phyloP scores from a whole-genome alignment of 2,797 vertebrate species.

The Linurgus olivaceus region DNA sequence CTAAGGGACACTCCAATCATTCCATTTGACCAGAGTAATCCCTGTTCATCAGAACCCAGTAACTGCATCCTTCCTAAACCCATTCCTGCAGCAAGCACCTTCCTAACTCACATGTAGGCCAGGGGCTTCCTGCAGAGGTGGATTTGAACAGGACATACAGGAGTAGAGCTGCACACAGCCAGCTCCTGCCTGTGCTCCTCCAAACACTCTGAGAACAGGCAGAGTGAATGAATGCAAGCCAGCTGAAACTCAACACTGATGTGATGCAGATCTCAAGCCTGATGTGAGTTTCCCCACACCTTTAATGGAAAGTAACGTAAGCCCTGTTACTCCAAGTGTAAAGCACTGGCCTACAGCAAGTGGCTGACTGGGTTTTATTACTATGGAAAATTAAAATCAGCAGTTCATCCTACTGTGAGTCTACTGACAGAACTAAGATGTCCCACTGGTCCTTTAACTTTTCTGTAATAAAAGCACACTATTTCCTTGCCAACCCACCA shows the following conservation, averaged over 20 bases:
- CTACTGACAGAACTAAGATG: not conserved
- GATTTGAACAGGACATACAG: not conserved
- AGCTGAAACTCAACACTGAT: not conserved
- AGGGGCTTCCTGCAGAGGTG: not conserved
- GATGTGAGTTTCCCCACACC: not conserved
- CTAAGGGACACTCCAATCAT: not conserved
- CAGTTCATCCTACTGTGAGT: not conserved
- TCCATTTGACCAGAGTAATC: not conserved
- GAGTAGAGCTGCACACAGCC: not conserved
- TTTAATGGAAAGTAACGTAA: not conserved
- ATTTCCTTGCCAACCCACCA: not conserved
- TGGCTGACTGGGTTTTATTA: not conserved
- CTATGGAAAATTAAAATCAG: constrained; percentile 13
- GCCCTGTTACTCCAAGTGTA: not conserved
- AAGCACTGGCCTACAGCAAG: not conserved
- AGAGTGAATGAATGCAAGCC: not conserved
- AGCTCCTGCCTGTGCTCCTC: not conserved
- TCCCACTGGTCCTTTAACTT: not conserved
- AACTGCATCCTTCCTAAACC: not conserved
- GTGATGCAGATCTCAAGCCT: not conserved
- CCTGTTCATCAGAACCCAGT: not conserved
- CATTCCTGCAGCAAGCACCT: not conserved
- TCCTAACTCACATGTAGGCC: not conserved
- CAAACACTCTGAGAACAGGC: not conserved
- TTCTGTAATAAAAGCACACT: not conserved